Conservation (phyloP, 2,113 vertebrate genomes). For the Tupaia chinensis region DNA sequence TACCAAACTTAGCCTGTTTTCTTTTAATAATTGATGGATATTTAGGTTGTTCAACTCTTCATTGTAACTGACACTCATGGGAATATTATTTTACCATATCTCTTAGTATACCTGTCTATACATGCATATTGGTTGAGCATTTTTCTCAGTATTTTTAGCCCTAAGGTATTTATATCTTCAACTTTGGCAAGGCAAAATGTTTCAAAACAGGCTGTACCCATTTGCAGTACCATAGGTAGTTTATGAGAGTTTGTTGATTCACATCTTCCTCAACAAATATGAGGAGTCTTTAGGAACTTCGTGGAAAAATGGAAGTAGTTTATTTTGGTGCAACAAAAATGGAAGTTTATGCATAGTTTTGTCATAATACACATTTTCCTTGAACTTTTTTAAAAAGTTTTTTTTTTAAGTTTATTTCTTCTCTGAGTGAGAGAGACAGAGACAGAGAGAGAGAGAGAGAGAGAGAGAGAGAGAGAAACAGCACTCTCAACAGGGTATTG, state of each 20-base stretch:
- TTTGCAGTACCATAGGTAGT: neutral
- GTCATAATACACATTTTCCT: too few species aligned
- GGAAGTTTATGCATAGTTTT: too few species aligned
- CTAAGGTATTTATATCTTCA: neutral
- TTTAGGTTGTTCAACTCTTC: slow-evolving; percentile 10
- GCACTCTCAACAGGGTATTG: too few species aligned
- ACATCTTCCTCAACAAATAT: neutral
- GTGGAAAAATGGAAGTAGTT: too few species aligned
- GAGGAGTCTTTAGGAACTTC: too few species aligned
- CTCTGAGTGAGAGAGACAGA: too few species aligned
- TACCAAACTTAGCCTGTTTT: neutral
- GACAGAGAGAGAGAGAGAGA: too few species aligned
- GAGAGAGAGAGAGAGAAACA: too few species aligned
- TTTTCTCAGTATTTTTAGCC: neutral
- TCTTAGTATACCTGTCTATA: neutral
- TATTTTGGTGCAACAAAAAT: too few species aligned
- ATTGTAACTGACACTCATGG: neutral
- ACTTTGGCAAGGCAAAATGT: neutral
- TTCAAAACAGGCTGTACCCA: neutral
- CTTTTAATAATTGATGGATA: neutral
- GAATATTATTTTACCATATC: neutral
- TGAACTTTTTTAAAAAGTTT: too few species aligned
- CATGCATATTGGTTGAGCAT: neutral
- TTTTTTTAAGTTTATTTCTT: too few species aligned
- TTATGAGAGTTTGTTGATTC: neutral